These are phyloP conservation scores for Laothoe populi DNA, from an alignment of 2,888 invertebrate genomes.

Conservation along the genomic window DNA sequence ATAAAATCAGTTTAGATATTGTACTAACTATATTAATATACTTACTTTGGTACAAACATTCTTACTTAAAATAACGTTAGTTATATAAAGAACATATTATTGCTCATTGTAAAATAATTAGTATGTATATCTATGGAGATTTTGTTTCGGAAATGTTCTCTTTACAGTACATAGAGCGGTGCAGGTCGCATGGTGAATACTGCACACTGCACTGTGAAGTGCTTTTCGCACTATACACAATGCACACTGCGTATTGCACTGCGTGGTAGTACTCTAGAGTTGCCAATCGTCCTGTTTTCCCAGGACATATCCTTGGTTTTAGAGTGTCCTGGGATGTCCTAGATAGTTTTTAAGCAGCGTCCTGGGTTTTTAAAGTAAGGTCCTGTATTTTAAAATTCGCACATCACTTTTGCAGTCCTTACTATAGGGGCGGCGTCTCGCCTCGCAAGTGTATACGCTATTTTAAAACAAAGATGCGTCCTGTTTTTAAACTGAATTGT, in stretches of 20 bases:
- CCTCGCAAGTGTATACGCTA: no score
- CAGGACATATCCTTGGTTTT: no score
- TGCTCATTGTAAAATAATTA: conserved; percentile 46
- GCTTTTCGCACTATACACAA: background rate
- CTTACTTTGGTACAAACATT: conserved; percentile 58
- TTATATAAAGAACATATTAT: conserved; percentile 35
- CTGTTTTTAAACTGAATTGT: no score
- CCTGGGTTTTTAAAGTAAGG: no score
- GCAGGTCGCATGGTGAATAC: background rate
- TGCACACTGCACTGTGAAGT: background rate
- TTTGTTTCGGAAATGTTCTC: conserved; percentile 20
- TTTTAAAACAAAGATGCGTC: no score
- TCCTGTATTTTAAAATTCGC: no score
- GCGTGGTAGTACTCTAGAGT: background rate
- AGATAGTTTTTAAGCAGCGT: no score
- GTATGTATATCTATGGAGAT: conserved; percentile 45
- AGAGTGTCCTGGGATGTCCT: no score
- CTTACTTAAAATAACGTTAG: conserved; percentile 41
- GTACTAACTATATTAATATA: conserved; percentile 45
- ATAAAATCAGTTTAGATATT: conserved; percentile 45
- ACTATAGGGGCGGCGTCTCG: no score
- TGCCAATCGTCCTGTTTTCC: no score
- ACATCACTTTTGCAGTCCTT: no score
- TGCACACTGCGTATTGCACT: background rate
- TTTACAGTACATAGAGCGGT: background rate